Evolutionary conservation across 92 coral and sea anemone species (phyloP), one percentile per base, ranked within the genome.

Genomic region (Phenganax marumi): DNA sequence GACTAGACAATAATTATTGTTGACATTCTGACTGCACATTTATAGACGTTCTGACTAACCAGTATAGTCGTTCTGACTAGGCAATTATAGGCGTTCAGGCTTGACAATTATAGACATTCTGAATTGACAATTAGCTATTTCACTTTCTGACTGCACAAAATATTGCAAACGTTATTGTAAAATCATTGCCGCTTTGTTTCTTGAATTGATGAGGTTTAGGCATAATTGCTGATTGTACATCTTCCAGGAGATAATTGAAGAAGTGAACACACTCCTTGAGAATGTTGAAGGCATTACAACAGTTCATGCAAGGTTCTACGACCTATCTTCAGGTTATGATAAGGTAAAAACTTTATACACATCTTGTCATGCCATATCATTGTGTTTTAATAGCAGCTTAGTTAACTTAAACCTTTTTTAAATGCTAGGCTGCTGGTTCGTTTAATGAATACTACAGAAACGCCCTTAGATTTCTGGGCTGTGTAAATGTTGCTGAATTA

Each of bases 401-500:
- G 13, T 24, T 50, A 68, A 21, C n/a, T 21, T 21, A 8, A 56
- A 1, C 3, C 16, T 2, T 13, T 2, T 13, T 19, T 56, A 14
- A 1, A 10, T 47, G 13, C 18, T 73, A 95, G 98, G 90, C 93
- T 46, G 84, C 89, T 70, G 97, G 98, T 9, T 87, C 92, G 51
- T 95, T 92, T 82, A 92, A 92, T 89, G 98, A 95, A 52, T 95
- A 95, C 68, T 95, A 95, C 86, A 76, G 93, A 57, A 97, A 95
- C 85, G 98, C 95, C 13, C 89, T 95, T 21, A 93, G 98, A 8
- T 95, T 90, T 82, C 85, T 95, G 16, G 98, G 98, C 69, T 95
- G 98, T 85, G 87, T 88, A 43, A 93, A 91, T 65, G 88, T 92
- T 8, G 81, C 81, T 71, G 82, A 85, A n/a, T 77, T 93, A 82